Base-by-base conservation (phyloP, 2,888 invertebrate species). In the Eutolmus rufibarbis region DNA sequence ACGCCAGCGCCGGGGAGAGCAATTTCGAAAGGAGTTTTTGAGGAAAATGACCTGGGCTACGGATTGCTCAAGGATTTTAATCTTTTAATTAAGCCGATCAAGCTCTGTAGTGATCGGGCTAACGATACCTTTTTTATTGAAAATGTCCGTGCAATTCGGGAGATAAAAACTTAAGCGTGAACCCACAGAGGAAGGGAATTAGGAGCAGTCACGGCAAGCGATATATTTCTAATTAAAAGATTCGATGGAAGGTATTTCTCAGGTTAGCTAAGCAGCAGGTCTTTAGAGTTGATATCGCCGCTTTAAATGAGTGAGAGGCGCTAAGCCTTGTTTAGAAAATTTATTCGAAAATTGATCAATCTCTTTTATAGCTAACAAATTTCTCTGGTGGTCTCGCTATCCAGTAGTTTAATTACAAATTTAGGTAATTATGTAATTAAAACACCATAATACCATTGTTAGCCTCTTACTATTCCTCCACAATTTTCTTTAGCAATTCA, bases 51-150 rank as follows among this genome's bases (percentile, higher is more conserved):
- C 4, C 19, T 66, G 23, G 28, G 28, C n/a, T 28, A 28, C 23
- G 66, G 23, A 16, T 79, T 28, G 2, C 16, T 12, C 79, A n/a
- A 51, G 28, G 51, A 79, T 31, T 51, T 28, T 28, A 31, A 51
- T 79, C 79, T 79, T 79, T 79, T 56, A 79, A 79, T 79, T 79
- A 79, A n/a, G 51, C 51, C 79, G 23, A 66, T 66, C 66, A 66
- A 23, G 12, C 3, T 4, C 43, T 46, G 16, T 12, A 56, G 19
- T 12, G 66, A 66, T 66, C 66, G 23, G 9, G 23, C 9, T 66
- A 19, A 9, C 23, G 28, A 28, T 66, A 28, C 14, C 43, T 46
- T 14, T 46, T 66, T 23, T 23, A 28, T 66, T 66, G 23, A 66
- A 66, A 28, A 23, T 66, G 0, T 9, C 9, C 23, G 28, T 12